phyloP scores from a whole-genome alignment of 2,888 invertebrate species.

The Euclidia mi region DNA sequence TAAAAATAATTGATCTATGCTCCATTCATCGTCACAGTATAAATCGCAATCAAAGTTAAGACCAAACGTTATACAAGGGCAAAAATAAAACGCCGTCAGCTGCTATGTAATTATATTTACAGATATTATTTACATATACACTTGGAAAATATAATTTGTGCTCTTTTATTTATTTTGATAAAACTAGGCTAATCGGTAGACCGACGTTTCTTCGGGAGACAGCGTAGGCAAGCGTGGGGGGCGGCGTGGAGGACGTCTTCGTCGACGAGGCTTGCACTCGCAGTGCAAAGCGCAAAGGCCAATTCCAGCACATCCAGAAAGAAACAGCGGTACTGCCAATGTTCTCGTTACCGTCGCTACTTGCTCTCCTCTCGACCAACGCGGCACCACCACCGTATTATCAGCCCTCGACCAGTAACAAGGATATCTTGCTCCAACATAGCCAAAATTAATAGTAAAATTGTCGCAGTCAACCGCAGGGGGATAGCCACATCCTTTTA shows the following conservation, averaged over 20 bases:
- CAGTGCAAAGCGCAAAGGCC: constrained; percentile 96
- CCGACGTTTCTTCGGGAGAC: constrained; percentile 88
- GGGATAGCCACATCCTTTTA: constrained; percentile 96
- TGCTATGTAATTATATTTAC: constrained; percentile 53
- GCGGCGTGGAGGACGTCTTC: constrained; percentile 91
- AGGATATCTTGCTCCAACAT: constrained; percentile 91
- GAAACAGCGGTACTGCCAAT: constrained; percentile 95
- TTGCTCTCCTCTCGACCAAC: constrained; percentile 95
- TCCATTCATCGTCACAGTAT: too few relatives aligned
- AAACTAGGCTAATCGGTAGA: constrained; percentile 80
- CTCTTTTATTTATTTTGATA: constrained; percentile 35
- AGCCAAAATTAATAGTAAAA: constrained; percentile 93
- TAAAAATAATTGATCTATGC: too few relatives aligned
- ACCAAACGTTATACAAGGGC: constrained; percentile 4
- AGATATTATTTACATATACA: constrained; percentile 64
- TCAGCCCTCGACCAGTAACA: constrained; percentile 94
- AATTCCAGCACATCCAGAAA: constrained; percentile 95
- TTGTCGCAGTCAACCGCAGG: constrained; percentile 94
- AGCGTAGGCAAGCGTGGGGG: constrained; percentile 91
- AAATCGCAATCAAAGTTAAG: too few relatives aligned
- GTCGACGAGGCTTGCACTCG: constrained; percentile 94
- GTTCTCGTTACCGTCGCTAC: constrained; percentile 95
- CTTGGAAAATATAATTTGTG: constrained; percentile 60
- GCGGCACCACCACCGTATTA: constrained; percentile 94
- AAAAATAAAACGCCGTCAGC: constrained; percentile 34